Percentiles rank a stretch among this genome's conserved stretches.
Evolutionary conservation across 2,113 vertebrate species (phyloP).

Genomic region (Anarrhichthys ocellatus): DNA sequence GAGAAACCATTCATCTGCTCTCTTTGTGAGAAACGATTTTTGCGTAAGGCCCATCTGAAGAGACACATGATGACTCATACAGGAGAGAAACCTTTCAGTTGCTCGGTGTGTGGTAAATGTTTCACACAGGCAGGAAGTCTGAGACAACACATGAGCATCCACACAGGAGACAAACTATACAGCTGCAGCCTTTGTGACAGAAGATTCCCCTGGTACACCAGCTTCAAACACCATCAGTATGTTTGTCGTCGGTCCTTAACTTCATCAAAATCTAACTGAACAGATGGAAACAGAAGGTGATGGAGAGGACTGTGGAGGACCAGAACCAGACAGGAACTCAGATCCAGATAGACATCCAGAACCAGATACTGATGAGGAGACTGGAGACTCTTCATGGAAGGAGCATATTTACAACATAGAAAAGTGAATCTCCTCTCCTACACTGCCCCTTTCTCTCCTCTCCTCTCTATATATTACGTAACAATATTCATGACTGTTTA

Average conservation of each 20-base stretch:
- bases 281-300: background rate
- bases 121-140: too few species aligned
- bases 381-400: background rate
- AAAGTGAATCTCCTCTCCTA: background rate
- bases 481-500: background rate
- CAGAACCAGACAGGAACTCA: too few species aligned
- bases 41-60: too few species aligned
- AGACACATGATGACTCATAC: too few species aligned
- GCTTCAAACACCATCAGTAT: background rate
- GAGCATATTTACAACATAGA: background rate
- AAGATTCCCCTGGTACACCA: background rate
- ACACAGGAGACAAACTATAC: slow-evolving; percentile 8
- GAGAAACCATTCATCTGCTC: too few species aligned
- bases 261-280: background rate
- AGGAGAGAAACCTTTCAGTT: too few species aligned
- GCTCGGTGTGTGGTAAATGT: too few species aligned
- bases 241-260: background rate
- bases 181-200: background rate
- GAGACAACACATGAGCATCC: too few species aligned
- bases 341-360: too few species aligned
- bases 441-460: background rate
- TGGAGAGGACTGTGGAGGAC: too few species aligned
- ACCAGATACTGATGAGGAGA: background rate
- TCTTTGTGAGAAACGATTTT: too few species aligned
- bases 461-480: background rate